Evolutionary conservation across 2,888 invertebrate genomes (phyloP), one percentile per base, ranked within the genome.

Genomic region (Napeogenes sylphis): DNA sequence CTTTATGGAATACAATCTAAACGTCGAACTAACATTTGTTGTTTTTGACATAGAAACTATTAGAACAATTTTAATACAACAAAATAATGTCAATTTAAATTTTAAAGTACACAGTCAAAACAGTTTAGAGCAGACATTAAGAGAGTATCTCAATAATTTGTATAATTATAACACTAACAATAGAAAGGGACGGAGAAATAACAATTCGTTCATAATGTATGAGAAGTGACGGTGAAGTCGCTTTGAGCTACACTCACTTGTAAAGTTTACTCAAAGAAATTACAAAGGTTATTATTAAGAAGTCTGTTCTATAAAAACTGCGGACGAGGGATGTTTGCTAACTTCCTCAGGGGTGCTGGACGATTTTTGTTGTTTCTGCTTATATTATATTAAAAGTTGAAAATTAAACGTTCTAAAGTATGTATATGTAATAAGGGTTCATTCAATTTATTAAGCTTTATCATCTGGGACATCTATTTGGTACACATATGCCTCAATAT

Each of bases 401-500:
- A 71, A 74, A 75, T 5, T 6, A 47, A 21, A 6, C 47, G n/a
- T 47, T 14, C 2, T 14, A 4, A 47, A 47, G 1, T 47, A 14
- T 35, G 10, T 10, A 12, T 12, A 10, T 10, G 12, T 35, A 6
- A 21, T 1, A 21, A 47, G 4, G 47, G 47, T 47, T 14, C 5
- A 47, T 6, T n/a, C 4, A 47, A 35, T 3, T 51, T 51, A 51
- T 30, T 8, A 51, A 51, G 6, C 12, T 30, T 51, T n/a, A 51
- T 51, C 51, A 78, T 75, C 71, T 74, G 68, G 68, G 71, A 78
- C 77, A 80, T 79, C 77, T 79, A 79, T 78, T 77, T 63, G 76
- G 75, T 76, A 78, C 72, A 72, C 71, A 81, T 82, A 84, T 80
- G 81, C 78, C 84, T 82, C 86, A 87, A 87, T 83, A 83, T 81